A percentile compares a stretch with the other conserved stretches of the same genome.
phyloP scores from a whole-genome alignment of 2,113 vertebrate genomes.

The Orientallactaga bullata region DNA sequence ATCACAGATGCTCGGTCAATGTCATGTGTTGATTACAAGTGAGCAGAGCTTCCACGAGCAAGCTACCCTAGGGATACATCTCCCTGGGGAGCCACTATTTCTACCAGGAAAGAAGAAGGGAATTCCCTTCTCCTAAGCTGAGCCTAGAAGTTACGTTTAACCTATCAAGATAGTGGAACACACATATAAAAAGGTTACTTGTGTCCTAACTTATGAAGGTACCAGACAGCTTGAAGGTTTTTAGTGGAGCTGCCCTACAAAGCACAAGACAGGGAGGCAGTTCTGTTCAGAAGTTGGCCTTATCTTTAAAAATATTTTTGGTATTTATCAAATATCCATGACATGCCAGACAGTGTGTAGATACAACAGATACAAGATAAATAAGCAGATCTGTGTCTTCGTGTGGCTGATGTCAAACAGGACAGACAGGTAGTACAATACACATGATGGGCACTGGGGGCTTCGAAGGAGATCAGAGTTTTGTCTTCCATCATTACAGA shows the following conservation, averaged over 20 bases:
- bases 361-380: not conserved
- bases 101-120: not conserved
- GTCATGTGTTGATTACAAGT: not conserved
- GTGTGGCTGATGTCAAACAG: not conserved
- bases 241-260: conserved; percentile 5
- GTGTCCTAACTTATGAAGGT: not conserved
- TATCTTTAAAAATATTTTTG: conserved; percentile 32
- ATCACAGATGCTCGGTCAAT: not conserved
- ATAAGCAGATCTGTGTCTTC: not conserved
- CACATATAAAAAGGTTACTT: not conserved
- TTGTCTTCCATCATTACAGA: no score
- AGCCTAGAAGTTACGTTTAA: not conserved
- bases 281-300: not conserved
- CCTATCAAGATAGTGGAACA: conserved; percentile 4
- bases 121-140: not conserved
- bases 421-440: not conserved
- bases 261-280: not conserved
- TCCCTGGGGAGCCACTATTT: not conserved
- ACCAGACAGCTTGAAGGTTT: not conserved
- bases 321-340: conserved; percentile 34
- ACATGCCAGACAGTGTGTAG: not conserved
- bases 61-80: not conserved
- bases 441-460: not conserved
- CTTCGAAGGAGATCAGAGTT: not conserved
- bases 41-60: conserved; percentile 12